These are phyloP conservation scores for Hirudinaria manillensis DNA, from an alignment of 2,888 invertebrate species.

Conservation along the genomic window DNA sequence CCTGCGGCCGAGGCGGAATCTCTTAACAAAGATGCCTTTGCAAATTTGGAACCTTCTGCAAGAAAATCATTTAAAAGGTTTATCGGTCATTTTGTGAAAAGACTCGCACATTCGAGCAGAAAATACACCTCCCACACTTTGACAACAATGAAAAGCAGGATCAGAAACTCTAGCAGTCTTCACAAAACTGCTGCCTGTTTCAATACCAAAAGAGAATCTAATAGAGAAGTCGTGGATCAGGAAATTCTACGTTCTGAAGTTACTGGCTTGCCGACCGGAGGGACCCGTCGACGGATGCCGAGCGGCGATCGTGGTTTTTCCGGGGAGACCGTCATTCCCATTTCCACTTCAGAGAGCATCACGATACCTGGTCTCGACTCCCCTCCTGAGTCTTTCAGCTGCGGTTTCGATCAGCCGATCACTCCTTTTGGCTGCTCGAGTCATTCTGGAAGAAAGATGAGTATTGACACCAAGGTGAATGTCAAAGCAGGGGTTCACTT, in stretches of 20 bases:
- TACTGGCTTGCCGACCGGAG: too few species aligned
- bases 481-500: not conserved
- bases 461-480: not conserved
- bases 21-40: constrained; percentile 3
- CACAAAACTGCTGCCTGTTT: not conserved
- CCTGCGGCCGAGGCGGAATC: too few species aligned
- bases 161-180: not conserved
- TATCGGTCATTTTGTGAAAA: too few species aligned
- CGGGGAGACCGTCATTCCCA: not conserved
- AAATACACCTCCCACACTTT: not conserved
- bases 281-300: too few species aligned
- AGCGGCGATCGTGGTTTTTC: not conserved
- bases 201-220: not conserved
- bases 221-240: not conserved
- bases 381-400: too few species aligned
- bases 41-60: not conserved
- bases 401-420: not conserved
- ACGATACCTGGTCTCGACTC: too few species aligned
- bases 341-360: not conserved
- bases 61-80: not conserved
- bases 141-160: not conserved
- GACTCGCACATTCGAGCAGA: constrained; percentile 3
- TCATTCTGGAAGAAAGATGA: not conserved
- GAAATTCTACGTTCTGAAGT: too few species aligned
- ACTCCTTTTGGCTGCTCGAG: not conserved